phyloP scores from a whole-genome alignment of 2,888 invertebrate species.

The Strigamia maritima region DNA sequence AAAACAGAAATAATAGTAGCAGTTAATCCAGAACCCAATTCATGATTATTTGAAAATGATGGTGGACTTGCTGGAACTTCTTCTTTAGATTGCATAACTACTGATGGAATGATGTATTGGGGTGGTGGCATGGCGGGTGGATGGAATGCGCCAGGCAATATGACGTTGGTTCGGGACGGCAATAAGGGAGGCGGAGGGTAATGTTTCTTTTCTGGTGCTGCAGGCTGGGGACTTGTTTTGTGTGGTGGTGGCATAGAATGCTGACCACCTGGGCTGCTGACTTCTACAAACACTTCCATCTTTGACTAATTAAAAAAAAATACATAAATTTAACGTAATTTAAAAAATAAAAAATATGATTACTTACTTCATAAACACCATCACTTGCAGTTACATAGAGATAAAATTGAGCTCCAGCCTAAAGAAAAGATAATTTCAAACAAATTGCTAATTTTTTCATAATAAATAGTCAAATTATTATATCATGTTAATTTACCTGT shows the following conservation, averaged over 20 bases:
- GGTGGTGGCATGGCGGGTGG: background rate
- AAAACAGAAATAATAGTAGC: slow-evolving; percentile 69
- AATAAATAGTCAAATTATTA: background rate
- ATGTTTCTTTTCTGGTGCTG: slow-evolving; percentile 46
- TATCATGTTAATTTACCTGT: slow-evolving; percentile 62
- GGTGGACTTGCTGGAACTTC: background rate
- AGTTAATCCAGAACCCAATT: slow-evolving; percentile 56
- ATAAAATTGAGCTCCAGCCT: slow-evolving; percentile 66
- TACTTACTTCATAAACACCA: slow-evolving; percentile 56
- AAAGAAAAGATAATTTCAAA: slow-evolving; percentile 36
- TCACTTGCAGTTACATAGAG: slow-evolving; percentile 67
- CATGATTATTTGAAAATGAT: slow-evolving; percentile 1
- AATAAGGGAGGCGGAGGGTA: slow-evolving; percentile 43
- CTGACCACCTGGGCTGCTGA: slow-evolving; percentile 5
- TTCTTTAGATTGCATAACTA: background rate
- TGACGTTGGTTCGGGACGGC: slow-evolving; percentile 36
- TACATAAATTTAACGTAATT: background rate
- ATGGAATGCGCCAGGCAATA: background rate
- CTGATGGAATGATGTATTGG: background rate
- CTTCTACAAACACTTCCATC: slow-evolving; percentile 40
- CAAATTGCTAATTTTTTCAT: no score
- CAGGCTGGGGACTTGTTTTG: slow-evolving; percentile 34
- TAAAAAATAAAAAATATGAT: background rate
- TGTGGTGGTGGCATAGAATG: background rate
- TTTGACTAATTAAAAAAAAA: slow-evolving; percentile 36